phyloP scores from a whole-genome alignment of 2,888 invertebrate genomes.

The Caradrina clavipalpis region DNA sequence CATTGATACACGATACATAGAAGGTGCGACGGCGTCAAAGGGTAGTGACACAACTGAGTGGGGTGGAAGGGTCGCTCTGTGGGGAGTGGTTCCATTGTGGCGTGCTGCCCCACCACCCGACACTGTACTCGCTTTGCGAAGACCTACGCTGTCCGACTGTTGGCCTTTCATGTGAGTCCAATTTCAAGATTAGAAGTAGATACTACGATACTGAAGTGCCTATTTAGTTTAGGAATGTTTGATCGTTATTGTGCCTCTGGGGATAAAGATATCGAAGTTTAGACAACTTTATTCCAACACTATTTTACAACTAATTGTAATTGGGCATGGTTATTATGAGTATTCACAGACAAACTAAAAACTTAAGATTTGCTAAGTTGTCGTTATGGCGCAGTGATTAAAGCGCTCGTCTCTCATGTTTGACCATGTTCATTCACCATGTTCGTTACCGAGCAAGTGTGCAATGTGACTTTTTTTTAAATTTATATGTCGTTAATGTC shows the following conservation, averaged over 20 bases:
- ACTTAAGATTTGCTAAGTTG: background rate
- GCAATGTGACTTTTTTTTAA: too few species aligned
- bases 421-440: too few species aligned
- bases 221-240: slow-evolving; percentile 9
- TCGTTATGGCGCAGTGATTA: too few species aligned
- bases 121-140: slow-evolving; percentile 80
- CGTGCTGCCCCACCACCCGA: slow-evolving; percentile 80
- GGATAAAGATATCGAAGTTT: slow-evolving; percentile 20
- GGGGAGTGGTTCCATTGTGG: slow-evolving; percentile 85
- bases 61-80: slow-evolving; percentile 80
- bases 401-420: too few species aligned
- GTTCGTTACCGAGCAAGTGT: too few species aligned
- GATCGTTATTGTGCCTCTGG: slow-evolving; percentile 7
- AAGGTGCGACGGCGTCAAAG: slow-evolving; percentile 70
- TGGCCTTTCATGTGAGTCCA: slow-evolving; percentile 84
- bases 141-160: slow-evolving; percentile 83
- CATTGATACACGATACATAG: slow-evolving; percentile 69
- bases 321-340: background rate
- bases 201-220: background rate
- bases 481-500: too few species aligned
- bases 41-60: slow-evolving; percentile 80
- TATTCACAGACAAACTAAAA: background rate
- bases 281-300: slow-evolving; percentile 9
- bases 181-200: slow-evolving; percentile 32
- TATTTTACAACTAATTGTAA: slow-evolving; percentile 10